These are phyloP conservation scores for Nycticorax nycticorax DNA, from an alignment of 2,113 vertebrate genomes.

Conservation along the genomic window DNA sequence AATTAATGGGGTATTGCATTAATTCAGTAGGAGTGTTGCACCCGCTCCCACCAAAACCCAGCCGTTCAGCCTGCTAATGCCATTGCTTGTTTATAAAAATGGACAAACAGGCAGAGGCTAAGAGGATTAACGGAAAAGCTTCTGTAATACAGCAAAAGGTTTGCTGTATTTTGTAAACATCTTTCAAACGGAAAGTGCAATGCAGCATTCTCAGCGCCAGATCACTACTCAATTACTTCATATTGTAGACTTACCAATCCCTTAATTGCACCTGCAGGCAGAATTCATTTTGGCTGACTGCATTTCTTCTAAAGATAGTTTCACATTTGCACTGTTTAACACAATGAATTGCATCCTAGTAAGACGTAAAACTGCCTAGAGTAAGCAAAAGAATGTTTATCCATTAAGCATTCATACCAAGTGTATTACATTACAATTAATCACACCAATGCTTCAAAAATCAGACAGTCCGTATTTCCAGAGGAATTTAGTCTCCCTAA, in stretches of 20 bases:
- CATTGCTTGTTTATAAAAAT: neutral
- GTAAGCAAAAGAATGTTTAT: constrained; percentile 53
- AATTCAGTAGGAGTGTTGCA: neutral
- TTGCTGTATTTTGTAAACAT: constrained; percentile 35
- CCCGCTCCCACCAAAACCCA: neutral
- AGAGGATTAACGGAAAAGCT: constrained; percentile 31
- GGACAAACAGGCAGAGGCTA: constrained; percentile 6
- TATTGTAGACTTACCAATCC: constrained; percentile 20
- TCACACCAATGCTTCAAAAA: constrained; percentile 35
- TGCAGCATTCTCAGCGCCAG: neutral
- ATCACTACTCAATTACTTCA: neutral
- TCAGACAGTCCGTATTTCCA: constrained; percentile 33
- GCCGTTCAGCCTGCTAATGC: neutral
- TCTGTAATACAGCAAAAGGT: constrained; percentile 30
- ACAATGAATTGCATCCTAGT: constrained; percentile 2
- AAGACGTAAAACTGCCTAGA: constrained; percentile 31
- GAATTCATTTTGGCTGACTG: constrained; percentile 29
- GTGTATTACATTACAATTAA: constrained; percentile 50
- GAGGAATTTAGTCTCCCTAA: constrained; percentile 18
- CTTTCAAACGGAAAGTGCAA: neutral
- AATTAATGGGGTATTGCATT: neutral
- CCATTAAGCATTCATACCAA: constrained; percentile 35
- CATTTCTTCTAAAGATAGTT: constrained; percentile 30
- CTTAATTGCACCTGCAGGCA: constrained; percentile 59
- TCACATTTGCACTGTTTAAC: neutral